Percentiles rank a stretch among this genome's conserved stretches.
Conservation (phyloP, 2,888 invertebrate species). For the Ochlodes sylvanus region DNA sequence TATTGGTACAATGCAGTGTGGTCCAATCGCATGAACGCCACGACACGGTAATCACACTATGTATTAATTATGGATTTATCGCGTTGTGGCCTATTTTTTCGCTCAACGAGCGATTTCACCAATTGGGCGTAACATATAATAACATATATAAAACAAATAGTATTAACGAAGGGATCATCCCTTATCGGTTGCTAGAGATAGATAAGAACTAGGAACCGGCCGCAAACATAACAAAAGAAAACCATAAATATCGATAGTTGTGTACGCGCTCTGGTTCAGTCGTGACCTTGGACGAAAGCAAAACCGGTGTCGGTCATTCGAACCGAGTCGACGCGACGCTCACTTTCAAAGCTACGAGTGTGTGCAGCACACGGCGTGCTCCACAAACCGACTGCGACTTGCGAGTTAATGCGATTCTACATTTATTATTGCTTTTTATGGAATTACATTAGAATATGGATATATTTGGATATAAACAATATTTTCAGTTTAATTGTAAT, state of each 20-base stretch:
- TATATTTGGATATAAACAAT: too few relatives aligned
- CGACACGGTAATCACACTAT: too few relatives aligned
- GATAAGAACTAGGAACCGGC: background rate
- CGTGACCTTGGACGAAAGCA: constrained; percentile 80
- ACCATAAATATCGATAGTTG: constrained; percentile 26
- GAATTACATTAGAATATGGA: background rate
- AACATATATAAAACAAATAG: too few relatives aligned
- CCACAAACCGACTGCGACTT: constrained; percentile 23
- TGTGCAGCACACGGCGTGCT: constrained; percentile 15
- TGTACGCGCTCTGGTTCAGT: constrained; percentile 41
- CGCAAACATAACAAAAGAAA: background rate
- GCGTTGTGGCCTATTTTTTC: too few relatives aligned
- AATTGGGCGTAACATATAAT: too few relatives aligned
- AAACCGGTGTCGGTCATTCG: constrained; percentile 74
- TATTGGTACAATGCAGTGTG: too few relatives aligned
- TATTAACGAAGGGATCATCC: background rate
- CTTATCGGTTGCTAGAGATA: background rate
- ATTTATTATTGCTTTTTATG: background rate
- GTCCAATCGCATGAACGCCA: too few relatives aligned
- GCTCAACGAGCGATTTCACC: too few relatives aligned
- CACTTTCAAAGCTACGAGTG: constrained; percentile 34
- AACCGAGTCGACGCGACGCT: constrained; percentile 34
- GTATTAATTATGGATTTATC: too few relatives aligned
- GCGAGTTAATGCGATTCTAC: background rate
- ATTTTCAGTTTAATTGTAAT: too few relatives aligned